Evolutionary conservation across 2,888 invertebrate species (phyloP), one percentile per base, ranked within the genome.

Genomic region (Lissocephala sabroskyi): DNA sequence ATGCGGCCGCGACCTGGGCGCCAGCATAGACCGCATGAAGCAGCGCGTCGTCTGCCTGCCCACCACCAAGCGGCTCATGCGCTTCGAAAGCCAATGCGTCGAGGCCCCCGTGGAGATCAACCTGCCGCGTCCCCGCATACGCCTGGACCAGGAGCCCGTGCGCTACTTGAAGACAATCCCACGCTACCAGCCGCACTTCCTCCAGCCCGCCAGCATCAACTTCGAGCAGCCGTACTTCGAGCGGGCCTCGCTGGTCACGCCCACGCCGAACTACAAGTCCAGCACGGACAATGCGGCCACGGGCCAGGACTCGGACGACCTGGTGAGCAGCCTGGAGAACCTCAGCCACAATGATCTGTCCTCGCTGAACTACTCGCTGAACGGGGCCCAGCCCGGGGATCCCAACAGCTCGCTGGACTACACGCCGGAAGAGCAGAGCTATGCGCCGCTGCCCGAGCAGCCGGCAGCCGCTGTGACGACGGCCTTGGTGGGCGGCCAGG

Each of bases 151-250:
- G 11, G 82, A 84, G 7, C 80, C 84, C 0, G 79, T 83, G n/a
- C 76, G 84, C n/a, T 85, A 84, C 51, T 62, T 85, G 1, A 85
- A 85, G 64, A 79, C 74, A 33, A 78, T 85, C 33, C 85, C 85
- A 17, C 79, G 79, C 36, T 85, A 80, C 59, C 81, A 80, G 49
- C 60, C 73, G 1, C 79, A 80, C 47, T 83, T 82, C 37, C 49
- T 84, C 36, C 81, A 81, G 59, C 79, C 78, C 53, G 79, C 80
- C 1, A 81, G 68, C 19, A 74, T 84, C 0, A 75, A 63, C 44
- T 76, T 82, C 33, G 73, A 79, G 44, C 70, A 67, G 32, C 46
- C 54, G 14, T 51, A 13, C 17, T 54, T 49, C 18, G 49, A 58
- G 10, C 63, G 52, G 4, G 52, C 59, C 28, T 75, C 81, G 16